Evolutionary conservation across 2,888 invertebrate genomes (phyloP).

Genomic region (Trichopria drosophilae): DNA sequence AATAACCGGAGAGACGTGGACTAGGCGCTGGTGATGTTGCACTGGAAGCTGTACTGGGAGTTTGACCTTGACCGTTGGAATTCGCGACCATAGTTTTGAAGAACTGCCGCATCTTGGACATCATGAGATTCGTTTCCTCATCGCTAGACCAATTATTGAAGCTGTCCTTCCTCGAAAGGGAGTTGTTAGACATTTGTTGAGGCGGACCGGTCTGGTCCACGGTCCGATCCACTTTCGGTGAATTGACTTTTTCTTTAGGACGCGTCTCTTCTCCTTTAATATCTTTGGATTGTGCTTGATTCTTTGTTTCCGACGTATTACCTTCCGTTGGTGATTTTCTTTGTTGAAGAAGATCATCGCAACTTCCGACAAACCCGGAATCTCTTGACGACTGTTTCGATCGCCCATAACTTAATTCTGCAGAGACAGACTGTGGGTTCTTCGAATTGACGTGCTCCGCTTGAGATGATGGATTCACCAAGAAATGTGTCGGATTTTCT

Average conservation of each 20-base stretch:
- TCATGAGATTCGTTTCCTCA: conserved; percentile 92
- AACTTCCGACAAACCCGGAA: conserved; percentile 86
- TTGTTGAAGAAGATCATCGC: conserved; percentile 77
- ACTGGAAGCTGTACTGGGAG: conserved; percentile 53
- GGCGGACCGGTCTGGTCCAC: conserved; percentile 25
- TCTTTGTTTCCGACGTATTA: conserved; percentile 21
- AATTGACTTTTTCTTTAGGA: conserved; percentile 29
- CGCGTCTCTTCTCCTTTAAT: conserved; percentile 19
- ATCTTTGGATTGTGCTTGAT: conserved; percentile 10
- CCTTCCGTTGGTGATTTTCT: conserved; percentile 55
- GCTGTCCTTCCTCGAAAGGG: conserved; percentile 80
- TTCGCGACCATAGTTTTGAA: conserved; percentile 87
- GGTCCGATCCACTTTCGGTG: conserved; percentile 15
- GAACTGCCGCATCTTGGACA: conserved; percentile 91
- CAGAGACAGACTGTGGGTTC: too few species aligned
- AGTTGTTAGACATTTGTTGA: conserved; percentile 36
- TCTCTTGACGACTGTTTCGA: conserved; percentile 83
- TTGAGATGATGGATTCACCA: background rate
- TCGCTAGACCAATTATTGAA: conserved; percentile 94
- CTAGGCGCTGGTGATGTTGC: conserved; percentile 62
- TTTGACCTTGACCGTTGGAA: conserved; percentile 56
- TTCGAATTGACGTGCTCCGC: background rate
- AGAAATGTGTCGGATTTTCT: conserved; percentile 52
- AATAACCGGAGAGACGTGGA: conserved; percentile 56
- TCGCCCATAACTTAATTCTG: too few species aligned